Evolutionary conservation across 2,797 vertebrate genomes (phyloP), one percentile per base, ranked within the genome.

Genomic region (Phataginus tetradactyla): DNA sequence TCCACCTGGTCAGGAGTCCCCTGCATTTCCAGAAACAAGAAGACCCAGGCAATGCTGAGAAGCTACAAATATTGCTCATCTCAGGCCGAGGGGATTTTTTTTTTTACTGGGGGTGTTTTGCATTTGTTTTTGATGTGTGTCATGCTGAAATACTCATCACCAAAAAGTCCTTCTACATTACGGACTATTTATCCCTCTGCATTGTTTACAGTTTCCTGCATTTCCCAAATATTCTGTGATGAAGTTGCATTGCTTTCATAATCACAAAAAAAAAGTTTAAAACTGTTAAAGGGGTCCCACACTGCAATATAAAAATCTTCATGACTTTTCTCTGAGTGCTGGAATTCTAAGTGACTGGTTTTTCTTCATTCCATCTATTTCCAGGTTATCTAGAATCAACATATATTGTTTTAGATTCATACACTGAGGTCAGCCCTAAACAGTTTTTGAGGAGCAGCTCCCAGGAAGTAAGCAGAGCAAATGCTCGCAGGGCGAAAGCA

Each of bases 61-160:
- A 39, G 14, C 34, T 7, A 4, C 27, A 4, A 5, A 0, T 3
- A 42, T 49, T 1, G 1, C 14, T 57, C 55, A 7, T 27, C 32
- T 37, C 18, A 45, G 81, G 63, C 64, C 25, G 15, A 29, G 20
- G n/a, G 21, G 37, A 45, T 71, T 7, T 9, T 21, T 74, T 64
- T 45, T 78, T 29, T 39, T 2, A 59, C 18, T 66, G 34, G 61
- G 49, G 29, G 45, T 34, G 77, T 88, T 59, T 80, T 63, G 5
- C 20, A 68, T 90, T 69, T 37, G 34, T 68, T 78, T 74, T 39
- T 34, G 9, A 3, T 5, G 64, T 37, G 25, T n/a, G 2, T 69
- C 11, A 3, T 29, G 29, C 55, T 72, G 51, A 87, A 64, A 85
- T 59, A 25, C 17, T 20, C 37, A 68, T 23, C 21, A 63, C 42